These are phyloP conservation scores for Tetragnatha versicolor DNA, from an alignment of 1,140 invertebrate species.

Conservation along the genomic window DNA sequence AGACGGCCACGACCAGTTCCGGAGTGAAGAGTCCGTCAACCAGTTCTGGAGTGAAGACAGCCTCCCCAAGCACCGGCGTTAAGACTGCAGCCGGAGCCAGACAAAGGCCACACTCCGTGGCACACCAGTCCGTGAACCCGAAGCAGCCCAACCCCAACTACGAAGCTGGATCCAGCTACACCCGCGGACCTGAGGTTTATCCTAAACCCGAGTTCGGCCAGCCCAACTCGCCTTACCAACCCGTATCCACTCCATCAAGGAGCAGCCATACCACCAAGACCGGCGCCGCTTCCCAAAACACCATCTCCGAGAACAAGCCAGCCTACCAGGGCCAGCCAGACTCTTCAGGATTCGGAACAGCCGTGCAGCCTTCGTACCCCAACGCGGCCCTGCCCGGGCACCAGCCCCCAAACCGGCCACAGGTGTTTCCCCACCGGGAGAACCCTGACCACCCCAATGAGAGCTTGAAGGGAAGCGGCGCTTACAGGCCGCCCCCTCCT, in stretches of 20 bases:
- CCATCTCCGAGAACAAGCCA: constrained; percentile 15
- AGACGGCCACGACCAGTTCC: neutral
- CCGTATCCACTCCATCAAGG: constrained; percentile 42
- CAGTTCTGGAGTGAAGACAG: neutral
- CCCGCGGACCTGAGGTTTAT: constrained; percentile 33
- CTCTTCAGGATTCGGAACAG: constrained; percentile 17
- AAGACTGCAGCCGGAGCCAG: neutral
- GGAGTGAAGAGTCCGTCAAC: neutral
- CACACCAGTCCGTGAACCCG: neutral
- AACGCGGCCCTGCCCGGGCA: constrained; percentile 25
- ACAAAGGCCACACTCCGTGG: constrained; percentile 4
- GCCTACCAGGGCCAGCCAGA: neutral
- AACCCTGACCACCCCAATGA: constrained; percentile 52
- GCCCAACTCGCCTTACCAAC: constrained; percentile 22
- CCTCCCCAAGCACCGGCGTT: neutral
- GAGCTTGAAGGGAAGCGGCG: constrained; percentile 42
- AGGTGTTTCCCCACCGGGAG: constrained; percentile 48
- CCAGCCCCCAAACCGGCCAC: constrained; percentile 39
- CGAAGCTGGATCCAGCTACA: constrained; percentile 29
- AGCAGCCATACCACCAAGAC: neutral
- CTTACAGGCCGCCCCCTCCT: constrained; percentile 46
- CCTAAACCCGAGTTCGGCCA: constrained; percentile 48
- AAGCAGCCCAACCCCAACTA: constrained; percentile 37
- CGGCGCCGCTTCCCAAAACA: constrained; percentile 38
- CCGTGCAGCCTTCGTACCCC: constrained; percentile 17